phyloP scores from a whole-genome alignment of 2,888 invertebrate species.

The Eremobia ochroleuca region DNA sequence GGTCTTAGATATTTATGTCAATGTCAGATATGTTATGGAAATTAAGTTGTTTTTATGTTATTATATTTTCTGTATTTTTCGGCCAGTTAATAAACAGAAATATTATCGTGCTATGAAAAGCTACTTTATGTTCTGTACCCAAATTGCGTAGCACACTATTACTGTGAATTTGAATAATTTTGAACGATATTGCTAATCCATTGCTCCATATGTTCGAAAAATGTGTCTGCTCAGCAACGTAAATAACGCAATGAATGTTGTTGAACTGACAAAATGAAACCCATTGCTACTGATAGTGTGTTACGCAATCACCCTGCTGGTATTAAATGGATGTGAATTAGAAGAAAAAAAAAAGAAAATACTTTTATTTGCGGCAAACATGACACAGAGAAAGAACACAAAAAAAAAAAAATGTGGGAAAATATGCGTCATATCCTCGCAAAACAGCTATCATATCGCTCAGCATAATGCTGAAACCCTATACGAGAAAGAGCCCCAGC shows the following conservation, averaged over 20 bases:
- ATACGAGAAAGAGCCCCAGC: not conserved
- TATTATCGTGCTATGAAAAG: not conserved
- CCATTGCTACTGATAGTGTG: too few species aligned
- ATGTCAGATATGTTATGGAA: conserved; percentile 42
- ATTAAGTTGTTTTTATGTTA: conserved; percentile 1
- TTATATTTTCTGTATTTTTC: conserved; percentile 5
- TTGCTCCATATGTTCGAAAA: too few species aligned
- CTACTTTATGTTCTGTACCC: not conserved
- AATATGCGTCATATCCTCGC: not conserved
- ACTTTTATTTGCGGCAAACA: not conserved
- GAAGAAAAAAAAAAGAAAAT: not conserved
- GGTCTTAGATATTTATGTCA: conserved; percentile 43
- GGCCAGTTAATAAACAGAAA: not conserved
- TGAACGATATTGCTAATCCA: too few species aligned
- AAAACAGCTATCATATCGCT: not conserved
- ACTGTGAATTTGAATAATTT: too few species aligned
- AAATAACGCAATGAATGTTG: too few species aligned
- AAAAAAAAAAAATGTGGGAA: not conserved
- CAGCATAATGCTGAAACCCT: not conserved
- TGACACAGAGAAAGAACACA: not conserved
- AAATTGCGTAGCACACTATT: too few species aligned
- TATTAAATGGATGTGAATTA: not conserved
- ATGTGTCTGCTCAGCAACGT: too few species aligned
- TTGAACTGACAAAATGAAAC: too few species aligned
- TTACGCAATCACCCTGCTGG: too few species aligned